phyloP scores from a whole-genome alignment of 2,888 invertebrate species.

The Sericinus montela region DNA sequence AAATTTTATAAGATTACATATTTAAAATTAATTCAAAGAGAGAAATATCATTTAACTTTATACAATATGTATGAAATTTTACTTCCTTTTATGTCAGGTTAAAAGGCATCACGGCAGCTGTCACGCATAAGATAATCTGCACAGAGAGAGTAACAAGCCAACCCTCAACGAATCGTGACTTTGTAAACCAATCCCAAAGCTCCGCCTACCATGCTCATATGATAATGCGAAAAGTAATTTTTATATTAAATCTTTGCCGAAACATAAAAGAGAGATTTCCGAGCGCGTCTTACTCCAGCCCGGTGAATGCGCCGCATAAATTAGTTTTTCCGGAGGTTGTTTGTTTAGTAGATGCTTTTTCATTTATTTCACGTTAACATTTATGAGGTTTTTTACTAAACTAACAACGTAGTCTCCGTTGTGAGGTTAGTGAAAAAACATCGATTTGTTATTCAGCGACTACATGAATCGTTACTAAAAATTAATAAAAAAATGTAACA shows the following conservation, averaged over 20 bases:
- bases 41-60: no score
- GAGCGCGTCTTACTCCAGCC: constrained; percentile 49
- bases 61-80: no score
- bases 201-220: constrained; percentile 57
- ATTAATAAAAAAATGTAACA: neutral
- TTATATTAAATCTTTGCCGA: constrained; percentile 72
- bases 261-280: constrained; percentile 70
- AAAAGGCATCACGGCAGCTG: constrained; percentile 53
- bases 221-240: constrained; percentile 75
- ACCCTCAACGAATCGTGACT: constrained; percentile 50
- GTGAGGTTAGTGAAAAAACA: constrained; percentile 24
- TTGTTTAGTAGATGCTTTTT: constrained; percentile 59
- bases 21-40: no score
- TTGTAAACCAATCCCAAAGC: constrained; percentile 44
- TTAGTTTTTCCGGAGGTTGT: constrained; percentile 75
- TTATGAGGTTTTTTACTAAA: constrained; percentile 71
- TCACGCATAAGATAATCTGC: constrained; percentile 71
- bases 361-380: constrained; percentile 62
- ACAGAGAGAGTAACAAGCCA: constrained; percentile 46
- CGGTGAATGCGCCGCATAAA: constrained; percentile 67
- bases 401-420: constrained; percentile 28
- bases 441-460: constrained; percentile 26
- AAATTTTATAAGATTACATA: no score
- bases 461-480: constrained; percentile 14
- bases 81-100: constrained; percentile 21